Percentiles rank a stretch among this genome's conserved stretches.
These are phyloP conservation scores for Thecocarcelia acutangulata DNA, from an alignment of 2,888 invertebrate genomes.

Conservation along the genomic window DNA sequence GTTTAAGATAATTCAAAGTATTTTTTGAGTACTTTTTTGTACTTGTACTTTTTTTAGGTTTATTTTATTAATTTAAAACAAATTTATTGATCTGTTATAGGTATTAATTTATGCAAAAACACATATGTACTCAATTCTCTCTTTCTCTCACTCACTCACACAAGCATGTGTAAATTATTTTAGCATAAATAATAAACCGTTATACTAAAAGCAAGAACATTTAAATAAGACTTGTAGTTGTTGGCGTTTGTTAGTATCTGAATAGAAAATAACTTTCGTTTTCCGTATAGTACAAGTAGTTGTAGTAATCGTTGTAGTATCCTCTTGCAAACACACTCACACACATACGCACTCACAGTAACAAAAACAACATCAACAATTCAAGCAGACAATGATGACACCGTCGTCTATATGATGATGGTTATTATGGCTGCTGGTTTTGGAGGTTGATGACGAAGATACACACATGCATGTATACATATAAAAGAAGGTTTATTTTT, in stretches of 20 bases:
- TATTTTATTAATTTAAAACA: neutral
- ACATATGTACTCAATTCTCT: slow-evolving; percentile 2
- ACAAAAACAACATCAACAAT: slow-evolving; percentile 30
- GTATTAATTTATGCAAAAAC: neutral
- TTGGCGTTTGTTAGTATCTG: neutral
- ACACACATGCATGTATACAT: no score
- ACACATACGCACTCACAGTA: slow-evolving; percentile 16
- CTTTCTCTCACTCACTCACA: neutral
- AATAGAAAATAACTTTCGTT: slow-evolving; percentile 68
- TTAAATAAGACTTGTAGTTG: slow-evolving; percentile 15
- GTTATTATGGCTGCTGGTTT: slow-evolving; percentile 39
- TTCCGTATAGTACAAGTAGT: slow-evolving; percentile 65
- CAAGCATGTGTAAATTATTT: neutral
- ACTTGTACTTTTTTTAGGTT: neutral
- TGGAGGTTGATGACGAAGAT: neutral
- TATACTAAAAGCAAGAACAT: slow-evolving; percentile 33
- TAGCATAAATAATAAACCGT: slow-evolving; percentile 26
- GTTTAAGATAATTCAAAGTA: slow-evolving; percentile 20
- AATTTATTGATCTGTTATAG: slow-evolving; percentile 54
- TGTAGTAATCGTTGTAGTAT: slow-evolving; percentile 39
- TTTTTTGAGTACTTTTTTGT: neutral
- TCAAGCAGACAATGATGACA: slow-evolving; percentile 46
- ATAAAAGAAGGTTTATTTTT: slow-evolving; percentile 8
- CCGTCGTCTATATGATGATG: slow-evolving; percentile 56
- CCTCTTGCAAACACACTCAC: slow-evolving; percentile 24